phyloP scores from a whole-genome alignment of 2,888 invertebrate species.

The Ormia ochracea region DNA sequence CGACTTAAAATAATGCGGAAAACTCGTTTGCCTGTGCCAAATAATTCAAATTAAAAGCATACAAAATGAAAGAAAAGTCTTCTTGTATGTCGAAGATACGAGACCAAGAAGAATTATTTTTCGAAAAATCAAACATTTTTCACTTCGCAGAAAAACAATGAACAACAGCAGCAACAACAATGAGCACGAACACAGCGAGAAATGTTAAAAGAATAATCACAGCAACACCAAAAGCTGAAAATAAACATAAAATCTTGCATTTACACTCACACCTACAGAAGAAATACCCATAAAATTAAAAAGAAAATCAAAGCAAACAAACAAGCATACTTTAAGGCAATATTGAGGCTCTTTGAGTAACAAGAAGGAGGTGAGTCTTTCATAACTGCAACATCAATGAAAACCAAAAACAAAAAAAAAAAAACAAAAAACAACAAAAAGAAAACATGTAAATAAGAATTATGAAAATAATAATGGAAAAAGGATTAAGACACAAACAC shows the following conservation, averaged over 20 bases:
- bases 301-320: slow-evolving; percentile 6
- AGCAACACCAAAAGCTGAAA: slow-evolving; percentile 8
- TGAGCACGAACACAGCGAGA: slow-evolving; percentile 30
- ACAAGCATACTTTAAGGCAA: slow-evolving; percentile 44
- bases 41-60: too few relatives aligned
- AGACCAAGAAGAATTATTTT: slow-evolving; percentile 62
- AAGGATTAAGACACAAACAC: slow-evolving; percentile 75
- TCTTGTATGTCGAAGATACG: too few relatives aligned
- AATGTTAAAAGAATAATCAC: slow-evolving; percentile 41
- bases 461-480: slow-evolving; percentile 77
- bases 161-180: slow-evolving; percentile 53
- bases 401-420: too few relatives aligned
- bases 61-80: too few relatives aligned
- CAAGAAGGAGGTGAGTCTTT: slow-evolving; percentile 29
- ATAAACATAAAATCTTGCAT: not conserved
- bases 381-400: slow-evolving; percentile 1
- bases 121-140: slow-evolving; percentile 35
- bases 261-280: not conserved
- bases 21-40: too few relatives aligned
- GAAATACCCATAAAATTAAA: slow-evolving; percentile 43
- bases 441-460: slow-evolving; percentile 74
- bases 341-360: not conserved
- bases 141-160: slow-evolving; percentile 46
- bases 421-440: slow-evolving; percentile 51
- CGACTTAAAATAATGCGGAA: too few relatives aligned